Evolutionary conservation across 1,140 invertebrate species (phyloP).

Genomic region (Lasioglossum baleicum): DNA sequence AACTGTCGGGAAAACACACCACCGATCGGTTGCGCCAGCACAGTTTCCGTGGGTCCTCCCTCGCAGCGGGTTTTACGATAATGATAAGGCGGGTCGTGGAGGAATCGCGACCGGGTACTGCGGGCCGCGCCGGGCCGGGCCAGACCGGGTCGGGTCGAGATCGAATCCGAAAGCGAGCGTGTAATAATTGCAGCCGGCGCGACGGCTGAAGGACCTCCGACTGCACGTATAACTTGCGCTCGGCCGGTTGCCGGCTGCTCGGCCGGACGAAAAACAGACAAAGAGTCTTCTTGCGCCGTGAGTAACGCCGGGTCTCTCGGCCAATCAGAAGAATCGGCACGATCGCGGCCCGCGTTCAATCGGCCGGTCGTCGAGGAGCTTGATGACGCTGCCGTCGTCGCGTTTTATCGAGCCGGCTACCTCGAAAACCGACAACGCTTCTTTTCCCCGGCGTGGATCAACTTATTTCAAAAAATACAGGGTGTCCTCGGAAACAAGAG

Average conservation of each 20-base stretch:
- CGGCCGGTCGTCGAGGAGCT: conserved; percentile 48
- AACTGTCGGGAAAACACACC: conserved; percentile 23
- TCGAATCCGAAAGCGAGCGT: conserved; percentile 54
- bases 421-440: conserved; percentile 16
- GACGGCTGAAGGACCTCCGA: conserved; percentile 62
- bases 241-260: conserved; percentile 52
- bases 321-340: conserved; percentile 64
- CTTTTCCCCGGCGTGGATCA: neutral
- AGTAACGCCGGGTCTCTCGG: conserved; percentile 58
- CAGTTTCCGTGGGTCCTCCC: neutral
- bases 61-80: neutral
- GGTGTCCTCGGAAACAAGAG: neutral
- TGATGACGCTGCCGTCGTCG: conserved; percentile 48
- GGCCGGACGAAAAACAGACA: conserved; percentile 65
- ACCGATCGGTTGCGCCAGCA: conserved; percentile 15
- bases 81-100: neutral
- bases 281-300: conserved; percentile 62
- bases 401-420: conserved; percentile 21
- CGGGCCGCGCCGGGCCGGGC: too few relatives aligned
- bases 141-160: conserved; percentile 6
- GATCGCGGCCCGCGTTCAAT: conserved; percentile 58
- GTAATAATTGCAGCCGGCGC: conserved; percentile 60
- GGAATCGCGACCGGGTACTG: neutral
- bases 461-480: conserved; percentile 3
- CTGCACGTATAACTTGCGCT: conserved; percentile 59